Evolutionary conservation across 2,888 invertebrate species (phyloP), one percentile per base, ranked within the genome.

Genomic region (Drosophila atripex): DNA sequence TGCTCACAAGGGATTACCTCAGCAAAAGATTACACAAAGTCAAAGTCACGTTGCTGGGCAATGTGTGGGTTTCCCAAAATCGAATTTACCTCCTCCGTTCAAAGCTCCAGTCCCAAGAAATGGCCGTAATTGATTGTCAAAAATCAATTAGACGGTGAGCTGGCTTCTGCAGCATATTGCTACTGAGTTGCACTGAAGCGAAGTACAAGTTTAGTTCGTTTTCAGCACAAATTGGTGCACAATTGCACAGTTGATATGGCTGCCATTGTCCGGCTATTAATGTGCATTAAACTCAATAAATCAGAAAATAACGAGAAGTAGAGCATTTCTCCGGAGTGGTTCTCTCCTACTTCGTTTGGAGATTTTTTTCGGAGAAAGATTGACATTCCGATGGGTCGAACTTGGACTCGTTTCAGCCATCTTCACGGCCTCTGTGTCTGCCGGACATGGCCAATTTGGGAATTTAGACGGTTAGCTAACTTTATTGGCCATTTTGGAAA

Each of bases 191-290:
- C 25, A 30, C 43, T 12, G 11, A 28, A 18, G 12, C 16, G n/a
- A 18, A 54, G 30, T 6, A 50, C 18, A 43, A 49, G 50, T 39
- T 39, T 16, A 46, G 12, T 41, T 52, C 46, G 45, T n/a, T 52
- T 50, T 14, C 14, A 39, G 38, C 39, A 47, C 28, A 69, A 71
- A 64, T 56, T 71, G 64, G 28, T 47, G 41, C 71, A 69, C 68
- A 73, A 56, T 60, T 35, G 35, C 5, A 14, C 12, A 21, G 23
- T 35, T 43, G 18, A 30, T 43, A 38, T 56, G 55, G 53, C 14
- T 46, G 45, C 58, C 50, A 51, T 76, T 86, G 71, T 83, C 5
- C 45, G 28, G 6, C 35, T n/a, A 78, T 82, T 85, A 72, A 71
- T 60, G 64, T 73, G 74, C 76, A 76, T 85, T 76, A 25, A 64